A percentile compares a stretch with the other conserved stretches of the same genome.
phyloP scores from a whole-genome alignment of 2,797 vertebrate species.

The Takifugu rubripes region DNA sequence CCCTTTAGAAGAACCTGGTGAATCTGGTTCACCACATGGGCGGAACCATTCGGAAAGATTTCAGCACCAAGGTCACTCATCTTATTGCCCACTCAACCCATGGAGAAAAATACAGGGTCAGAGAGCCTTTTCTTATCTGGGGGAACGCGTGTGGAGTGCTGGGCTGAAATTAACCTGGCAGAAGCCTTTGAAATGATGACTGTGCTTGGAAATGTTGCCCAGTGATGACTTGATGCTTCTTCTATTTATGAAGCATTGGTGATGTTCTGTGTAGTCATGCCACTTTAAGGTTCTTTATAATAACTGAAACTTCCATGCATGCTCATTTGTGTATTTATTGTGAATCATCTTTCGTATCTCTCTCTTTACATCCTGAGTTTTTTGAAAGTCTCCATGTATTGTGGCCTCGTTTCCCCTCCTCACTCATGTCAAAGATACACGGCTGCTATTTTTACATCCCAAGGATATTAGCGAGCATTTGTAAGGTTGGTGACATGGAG shows the following conservation, averaged over 20 bases:
- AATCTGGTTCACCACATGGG: conserved; percentile 98
- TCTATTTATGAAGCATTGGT: no score
- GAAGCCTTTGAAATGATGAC: no score
- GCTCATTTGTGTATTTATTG: no score
- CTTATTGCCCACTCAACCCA: conserved; percentile 92
- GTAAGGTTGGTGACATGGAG: conserved; percentile 4
- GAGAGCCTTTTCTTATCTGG: conserved; percentile 2
- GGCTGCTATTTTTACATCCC: conserved; percentile 4
- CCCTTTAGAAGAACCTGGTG: conserved; percentile 84
- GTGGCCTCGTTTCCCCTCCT: conserved; percentile 2
- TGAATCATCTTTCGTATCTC: conserved; percentile 2
- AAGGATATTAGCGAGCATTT: conserved; percentile 11
- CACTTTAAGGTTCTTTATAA: no score
- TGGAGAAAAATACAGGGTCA: conserved; percentile 95
- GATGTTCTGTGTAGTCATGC: no score
- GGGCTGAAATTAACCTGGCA: no score
- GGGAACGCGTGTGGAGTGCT: no score
- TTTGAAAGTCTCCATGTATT: not conserved
- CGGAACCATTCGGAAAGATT: conserved; percentile 91
- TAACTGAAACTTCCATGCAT: no score
- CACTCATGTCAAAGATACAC: conserved; percentile 1
- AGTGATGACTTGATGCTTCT: no score
- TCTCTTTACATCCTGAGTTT: not conserved
- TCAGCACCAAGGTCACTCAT: conserved; percentile 94
- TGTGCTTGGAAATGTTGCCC: no score